A percentile compares a stretch with the other conserved stretches of the same genome.
phyloP scores from a whole-genome alignment of 2,797 vertebrate species.

The Enteromius treurensis region DNA sequence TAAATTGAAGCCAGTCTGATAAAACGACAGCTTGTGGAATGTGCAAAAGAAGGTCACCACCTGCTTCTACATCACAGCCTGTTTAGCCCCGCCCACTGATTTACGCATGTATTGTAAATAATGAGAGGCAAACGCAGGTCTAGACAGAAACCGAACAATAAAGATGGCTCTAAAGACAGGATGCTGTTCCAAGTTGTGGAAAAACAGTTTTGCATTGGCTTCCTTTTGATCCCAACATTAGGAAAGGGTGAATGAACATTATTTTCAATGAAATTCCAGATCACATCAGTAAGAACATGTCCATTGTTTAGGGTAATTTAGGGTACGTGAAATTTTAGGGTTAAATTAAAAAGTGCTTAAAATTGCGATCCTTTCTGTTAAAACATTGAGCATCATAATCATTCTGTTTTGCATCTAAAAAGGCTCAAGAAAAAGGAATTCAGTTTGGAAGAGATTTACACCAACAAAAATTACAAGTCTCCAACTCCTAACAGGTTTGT shows the following conservation, averaged over 20 bases:
- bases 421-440: constrained; percentile 97
- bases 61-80: neutral
- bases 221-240: neutral
- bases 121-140: too few relatives aligned
- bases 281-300: too few relatives aligned
- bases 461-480: constrained; percentile 96
- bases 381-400: neutral
- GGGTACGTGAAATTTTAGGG: too few relatives aligned
- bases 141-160: neutral
- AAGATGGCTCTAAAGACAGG: neutral
- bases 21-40: neutral
- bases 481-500: constrained; percentile 87
- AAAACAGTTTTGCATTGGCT: neutral
- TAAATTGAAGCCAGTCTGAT: neutral
- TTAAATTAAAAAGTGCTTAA: neutral
- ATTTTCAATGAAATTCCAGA: too few relatives aligned
- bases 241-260: too few relatives aligned
- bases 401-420: constrained; percentile 53
- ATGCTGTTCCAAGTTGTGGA: neutral
- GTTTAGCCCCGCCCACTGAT: neutral
- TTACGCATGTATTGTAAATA: too few relatives aligned
- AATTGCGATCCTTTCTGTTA: neutral
- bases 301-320: too few relatives aligned
- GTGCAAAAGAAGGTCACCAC: neutral
- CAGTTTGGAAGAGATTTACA: constrained; percentile 97